A percentile compares a stretch with the other conserved stretches of the same genome.
Evolutionary conservation across 2,888 invertebrate genomes (phyloP).

Genomic region (Bellardia bayeri): DNA sequence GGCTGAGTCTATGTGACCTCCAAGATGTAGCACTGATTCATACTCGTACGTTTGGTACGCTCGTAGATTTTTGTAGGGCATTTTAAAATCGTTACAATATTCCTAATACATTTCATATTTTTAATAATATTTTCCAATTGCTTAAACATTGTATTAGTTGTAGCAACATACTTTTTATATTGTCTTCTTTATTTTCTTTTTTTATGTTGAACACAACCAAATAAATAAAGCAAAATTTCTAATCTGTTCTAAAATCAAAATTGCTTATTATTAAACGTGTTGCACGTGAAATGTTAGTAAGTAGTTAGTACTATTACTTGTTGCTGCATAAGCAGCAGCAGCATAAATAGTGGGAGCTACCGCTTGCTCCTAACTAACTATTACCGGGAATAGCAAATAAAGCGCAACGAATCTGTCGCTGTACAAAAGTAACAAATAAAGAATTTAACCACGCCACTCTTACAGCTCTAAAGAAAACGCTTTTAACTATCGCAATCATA

Average conservation of each 20-base stretch:
- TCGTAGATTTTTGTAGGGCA: not conserved
- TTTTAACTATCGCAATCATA: slow-evolving; percentile 60
- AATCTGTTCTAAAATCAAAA: slow-evolving; percentile 83
- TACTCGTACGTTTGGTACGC: not conserved
- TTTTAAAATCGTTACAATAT: not conserved
- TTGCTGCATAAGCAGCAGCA: slow-evolving; percentile 57
- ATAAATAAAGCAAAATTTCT: slow-evolving; percentile 58
- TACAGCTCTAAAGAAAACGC: slow-evolving; percentile 47
- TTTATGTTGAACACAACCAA: not conserved
- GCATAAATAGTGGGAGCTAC: slow-evolving; percentile 72
- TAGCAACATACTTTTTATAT: no score
- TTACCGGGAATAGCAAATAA: slow-evolving; percentile 43
- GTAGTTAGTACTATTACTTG: slow-evolving; percentile 58
- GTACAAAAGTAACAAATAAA: slow-evolving; percentile 70
- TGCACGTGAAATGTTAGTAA: slow-evolving; percentile 67
- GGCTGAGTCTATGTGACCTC: no score
- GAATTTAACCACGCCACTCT: slow-evolving; percentile 4
- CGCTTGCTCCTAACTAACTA: slow-evolving; percentile 40
- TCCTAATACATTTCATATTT: not conserved
- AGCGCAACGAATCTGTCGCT: slow-evolving; percentile 81
- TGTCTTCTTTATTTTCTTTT: not conserved
- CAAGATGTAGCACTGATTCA: no score
- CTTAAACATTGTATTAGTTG: slow-evolving; percentile 19
- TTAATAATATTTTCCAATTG: not conserved
- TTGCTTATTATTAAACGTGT: slow-evolving; percentile 82